Evolutionary conservation across 2,797 vertebrate genomes (phyloP).

Genomic region (Gymnothorax reevesii): DNA sequence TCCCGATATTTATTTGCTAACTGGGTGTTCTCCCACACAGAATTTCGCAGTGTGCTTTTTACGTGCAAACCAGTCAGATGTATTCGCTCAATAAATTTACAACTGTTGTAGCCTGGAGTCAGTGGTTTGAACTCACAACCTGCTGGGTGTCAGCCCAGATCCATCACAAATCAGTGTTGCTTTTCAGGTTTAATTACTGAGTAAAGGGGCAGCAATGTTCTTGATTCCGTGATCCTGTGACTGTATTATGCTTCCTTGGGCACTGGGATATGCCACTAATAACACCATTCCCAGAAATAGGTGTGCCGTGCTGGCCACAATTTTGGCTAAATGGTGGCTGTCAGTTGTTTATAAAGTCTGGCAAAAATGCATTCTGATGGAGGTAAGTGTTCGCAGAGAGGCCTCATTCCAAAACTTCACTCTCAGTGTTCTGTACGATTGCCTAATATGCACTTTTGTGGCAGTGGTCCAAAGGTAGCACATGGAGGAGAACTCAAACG

Average conservation of each 20-base stretch:
- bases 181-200: constrained; percentile 53
- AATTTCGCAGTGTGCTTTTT: background rate
- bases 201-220: constrained; percentile 27
- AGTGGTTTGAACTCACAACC: background rate
- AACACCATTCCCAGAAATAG: constrained; percentile 22
- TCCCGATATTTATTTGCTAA: background rate
- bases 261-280: constrained; percentile 19
- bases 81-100: background rate
- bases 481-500: background rate
- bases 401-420: constrained; percentile 35
- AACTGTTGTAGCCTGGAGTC: background rate
- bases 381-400: constrained; percentile 25
- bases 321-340: constrained; percentile 9
- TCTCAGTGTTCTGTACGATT: constrained; percentile 29
- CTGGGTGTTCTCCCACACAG: background rate
- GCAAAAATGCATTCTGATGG: constrained; percentile 25
- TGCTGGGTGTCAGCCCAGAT: constrained; percentile 21
- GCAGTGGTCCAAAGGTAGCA: constrained; percentile 40
- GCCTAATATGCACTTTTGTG: constrained; percentile 36
- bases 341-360: constrained; percentile 4
- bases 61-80: background rate
- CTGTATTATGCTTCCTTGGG: constrained; percentile 10
- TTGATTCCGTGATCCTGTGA: constrained; percentile 18
- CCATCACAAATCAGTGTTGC: constrained; percentile 43
- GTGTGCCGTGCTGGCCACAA: background rate